Evolutionary conservation across 2,888 invertebrate genomes (phyloP), one percentile per base, ranked within the genome.

Genomic region (Trichopria drosophilae): DNA sequence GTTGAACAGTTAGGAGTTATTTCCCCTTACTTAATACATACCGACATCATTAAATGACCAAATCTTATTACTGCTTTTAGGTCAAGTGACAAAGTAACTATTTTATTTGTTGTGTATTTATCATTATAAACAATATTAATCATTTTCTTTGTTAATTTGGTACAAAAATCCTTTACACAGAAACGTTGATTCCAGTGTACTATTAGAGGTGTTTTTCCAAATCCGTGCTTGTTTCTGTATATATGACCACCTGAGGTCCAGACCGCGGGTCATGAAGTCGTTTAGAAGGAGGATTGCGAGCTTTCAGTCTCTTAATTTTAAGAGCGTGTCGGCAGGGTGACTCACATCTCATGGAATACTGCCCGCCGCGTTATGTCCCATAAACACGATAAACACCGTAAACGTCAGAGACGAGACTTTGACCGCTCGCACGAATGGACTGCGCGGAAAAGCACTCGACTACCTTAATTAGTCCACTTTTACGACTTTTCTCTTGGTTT

Each of bases 331-430:
- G 55, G 55, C 58, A 48, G 10, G 55, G 60, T 51, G 51, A 59
- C 58, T 60, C 55, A 55, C 57, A 60, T 60, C 55, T 57, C 58
- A 54, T 59, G 53, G 56, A 61, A 40, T 62, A 60, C 57, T 56
- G 53, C 62, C 61, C 53, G 63, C 58, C 53, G 64, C 57, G 65
- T 67, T 65, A 67, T 65, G 59, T 55, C 60, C 65, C 65, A 64
- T 67, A 69, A 69, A 67, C 60, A 59, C 64, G 65, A 63, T 64
- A 65, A 69, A 66, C 65, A 65, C 64, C 63, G 61, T 65, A 64
- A 65, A 65, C 48, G 57, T 61, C 57, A 58, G 43, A 55, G 61
- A 57, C 51, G 56, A 44, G 44, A 55, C 49, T 48, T n/a, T 49
- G 57, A 54, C 57, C 53, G 40, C 57, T 47, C 49, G 51, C 49